Evolutionary conservation across 1,140 invertebrate species (phyloP).

Genomic region (Drosophila kurseongensis): DNA sequence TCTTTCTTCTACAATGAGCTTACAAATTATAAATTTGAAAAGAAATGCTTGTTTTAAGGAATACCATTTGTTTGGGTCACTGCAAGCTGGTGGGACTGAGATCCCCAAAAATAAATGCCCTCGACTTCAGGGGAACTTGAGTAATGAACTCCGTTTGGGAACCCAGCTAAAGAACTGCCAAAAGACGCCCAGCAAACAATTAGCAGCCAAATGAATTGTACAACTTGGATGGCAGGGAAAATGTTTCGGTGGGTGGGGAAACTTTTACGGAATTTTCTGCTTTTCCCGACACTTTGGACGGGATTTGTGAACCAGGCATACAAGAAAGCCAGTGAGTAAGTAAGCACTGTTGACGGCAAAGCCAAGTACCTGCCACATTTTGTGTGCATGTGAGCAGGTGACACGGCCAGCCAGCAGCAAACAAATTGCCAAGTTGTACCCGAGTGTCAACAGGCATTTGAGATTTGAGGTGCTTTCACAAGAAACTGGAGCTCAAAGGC

Average conservation of each 20-base stretch:
- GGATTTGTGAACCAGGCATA: background rate
- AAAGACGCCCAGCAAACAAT: conserved; percentile 25
- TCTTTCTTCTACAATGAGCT: background rate
- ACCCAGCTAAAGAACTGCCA: conserved; percentile 9
- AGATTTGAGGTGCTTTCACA: background rate
- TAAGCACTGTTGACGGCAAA: conserved; percentile 1
- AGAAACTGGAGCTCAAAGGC: background rate
- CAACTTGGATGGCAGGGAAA: background rate
- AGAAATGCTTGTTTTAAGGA: conserved; percentile 1
- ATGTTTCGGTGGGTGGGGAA: background rate
- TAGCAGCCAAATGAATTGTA: conserved; percentile 48
- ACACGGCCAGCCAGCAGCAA: conserved; percentile 1
- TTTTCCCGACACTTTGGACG: background rate
- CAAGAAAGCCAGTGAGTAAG: background rate
- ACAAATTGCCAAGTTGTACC: conserved; percentile 8
- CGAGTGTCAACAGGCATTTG: background rate
- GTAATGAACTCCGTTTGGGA: conserved; percentile 27
- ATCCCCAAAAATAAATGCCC: background rate
- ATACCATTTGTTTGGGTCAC: conserved; percentile 5
- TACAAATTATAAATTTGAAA: background rate
- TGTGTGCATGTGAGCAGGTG: conserved; percentile 10
- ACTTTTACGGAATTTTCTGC: background rate
- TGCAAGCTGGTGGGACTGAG: background rate
- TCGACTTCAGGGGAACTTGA: background rate
- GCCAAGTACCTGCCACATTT: conserved; percentile 6